Evolutionary conservation across 1,140 invertebrate species (phyloP), one percentile per base, ranked within the genome.

Genomic region (Caenorhabditis remanei): DNA sequence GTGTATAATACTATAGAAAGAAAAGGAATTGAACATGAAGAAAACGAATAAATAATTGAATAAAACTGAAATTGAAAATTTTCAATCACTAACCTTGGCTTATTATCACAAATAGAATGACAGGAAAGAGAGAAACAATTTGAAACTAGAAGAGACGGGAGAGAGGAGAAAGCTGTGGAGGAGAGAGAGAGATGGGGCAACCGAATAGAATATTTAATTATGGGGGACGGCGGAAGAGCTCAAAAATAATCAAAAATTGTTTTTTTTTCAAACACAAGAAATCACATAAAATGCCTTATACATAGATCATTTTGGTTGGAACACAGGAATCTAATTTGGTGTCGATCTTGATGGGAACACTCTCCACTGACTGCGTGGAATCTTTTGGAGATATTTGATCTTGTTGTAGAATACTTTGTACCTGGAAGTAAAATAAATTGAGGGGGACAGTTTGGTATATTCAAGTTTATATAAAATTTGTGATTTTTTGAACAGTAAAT

Each of bases 341-440:
- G 46, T 7, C 4, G 71, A n/a, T 79, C 71, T 53, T 13, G 71
- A 50, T 50, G 71, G 71, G 71, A 88, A 85, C 11, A 89, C 88
- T 56, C 87, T 75, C 89, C 89, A 89, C 19, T 89, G 89, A 32
- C 65, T 87, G 7, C 89, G 56, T 32, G 85, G 85, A 75, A 89
- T 89, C 65, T 89, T 89, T 32, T 89, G 89, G 16, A 89, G 40
- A 24, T 89, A 67, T 43, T 87, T 87, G 46, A 89, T 87, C 21
- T 87, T 86, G 48, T 63, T 58, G 86, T 58, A 89, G 84, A 90
- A 83, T 16, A 90, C n/a, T 61, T 89, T 89, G 86, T 86, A 90
- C 86, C 86, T 87, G 61, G 63, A 87, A 65, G 3, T n/a, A 14
- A n/a, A n/a, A n/a, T n/a, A n/a, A n/a, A n/a, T n/a, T n/a, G n/a